Evolutionary conservation across 2,888 invertebrate species (phyloP).

Genomic region (Eristalinus aeneus): DNA sequence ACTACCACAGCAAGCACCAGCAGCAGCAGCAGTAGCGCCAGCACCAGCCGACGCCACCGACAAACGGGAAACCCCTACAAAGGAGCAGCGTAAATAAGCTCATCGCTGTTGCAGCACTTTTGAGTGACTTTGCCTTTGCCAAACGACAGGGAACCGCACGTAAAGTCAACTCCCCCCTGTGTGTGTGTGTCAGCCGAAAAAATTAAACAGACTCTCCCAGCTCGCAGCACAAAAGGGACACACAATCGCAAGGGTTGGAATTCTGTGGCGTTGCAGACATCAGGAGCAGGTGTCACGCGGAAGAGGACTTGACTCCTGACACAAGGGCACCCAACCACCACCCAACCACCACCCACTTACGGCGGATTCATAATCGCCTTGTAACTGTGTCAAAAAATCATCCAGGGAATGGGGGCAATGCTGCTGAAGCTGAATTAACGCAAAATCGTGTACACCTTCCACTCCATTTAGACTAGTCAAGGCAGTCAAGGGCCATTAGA

Average conservation of each 20-base stretch:
- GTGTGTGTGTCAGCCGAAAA: not conserved
- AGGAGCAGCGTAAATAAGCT: constrained; percentile 61
- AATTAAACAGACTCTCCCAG: not conserved
- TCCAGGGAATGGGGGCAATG: no score
- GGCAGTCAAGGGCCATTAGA: constrained; percentile 13
- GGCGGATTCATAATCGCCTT: constrained; percentile 8
- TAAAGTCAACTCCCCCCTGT: constrained; percentile 41
- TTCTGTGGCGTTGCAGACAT: not conserved
- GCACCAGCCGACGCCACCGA: not conserved
- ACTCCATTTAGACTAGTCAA: not conserved
- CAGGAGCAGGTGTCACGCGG: not conserved
- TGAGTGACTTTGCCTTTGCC: constrained; percentile 48
- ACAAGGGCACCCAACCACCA: not conserved
- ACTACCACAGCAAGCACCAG: not conserved
- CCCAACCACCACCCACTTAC: not conserved
- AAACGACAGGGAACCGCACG: constrained; percentile 21
- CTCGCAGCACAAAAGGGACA: not conserved
- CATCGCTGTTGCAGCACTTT: constrained; percentile 49
- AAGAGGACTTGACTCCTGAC: not conserved
- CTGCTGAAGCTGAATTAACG: not conserved
- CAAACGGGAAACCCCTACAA: constrained; percentile 18
- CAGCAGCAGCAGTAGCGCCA: no score
- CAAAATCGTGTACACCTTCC: not conserved
- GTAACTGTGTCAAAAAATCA: constrained; percentile 22
- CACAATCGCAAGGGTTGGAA: not conserved